Base-by-base conservation (phyloP, 1,140 invertebrate genomes). In the Drosophila leontia region DNA sequence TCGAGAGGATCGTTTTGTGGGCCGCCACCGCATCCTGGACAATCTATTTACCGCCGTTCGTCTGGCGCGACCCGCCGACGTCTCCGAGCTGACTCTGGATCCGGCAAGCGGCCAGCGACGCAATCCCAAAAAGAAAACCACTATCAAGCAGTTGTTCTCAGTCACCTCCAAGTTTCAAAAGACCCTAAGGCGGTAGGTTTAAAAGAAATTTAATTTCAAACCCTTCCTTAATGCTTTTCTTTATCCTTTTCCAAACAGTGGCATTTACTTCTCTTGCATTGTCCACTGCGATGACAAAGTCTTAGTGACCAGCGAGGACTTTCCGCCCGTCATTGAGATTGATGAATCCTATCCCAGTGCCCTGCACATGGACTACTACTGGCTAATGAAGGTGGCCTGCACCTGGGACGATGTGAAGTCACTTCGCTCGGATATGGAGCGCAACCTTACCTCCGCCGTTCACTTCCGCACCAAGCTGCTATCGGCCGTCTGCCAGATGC, bases 351-450 rank as follows among this genome's bases (percentile, higher is more conserved):
- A 98, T 92, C 97, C 98, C 26, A 97, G 96, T 74, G 96, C 97
- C 74, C 96, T 99, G 34, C 96, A 98, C 91, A 96, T 96, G 67
- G 98, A 99, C 93, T 98, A 98, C 92, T 97, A 99, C 93, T 99
- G 98, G 98, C 94, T 99, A 3, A 97, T 99, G 96, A 99, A 99
- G 95, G 97, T 99, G 15, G 96, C 98, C 0, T 98, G 97, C 92
- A 97, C 97, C 0, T 99, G 98, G 98, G 97, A 99, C 72, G 98
- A 99, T 93, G 97, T 98, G 2, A 99, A 98, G 91, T 95, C 96
- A 13, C 93, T 99, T 1, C 95, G 96, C 44, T 95, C 96, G 39
- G 98, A 99, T 75, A 98, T 99, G 97, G 98, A 99, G 92, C 97
- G 98, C 86, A 97, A 97, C 91, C 95, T 97, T 3, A 97, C 96